Evolutionary conservation across 2,113 vertebrate species (phyloP).

Genomic region (Peromyscus polionotus): DNA sequence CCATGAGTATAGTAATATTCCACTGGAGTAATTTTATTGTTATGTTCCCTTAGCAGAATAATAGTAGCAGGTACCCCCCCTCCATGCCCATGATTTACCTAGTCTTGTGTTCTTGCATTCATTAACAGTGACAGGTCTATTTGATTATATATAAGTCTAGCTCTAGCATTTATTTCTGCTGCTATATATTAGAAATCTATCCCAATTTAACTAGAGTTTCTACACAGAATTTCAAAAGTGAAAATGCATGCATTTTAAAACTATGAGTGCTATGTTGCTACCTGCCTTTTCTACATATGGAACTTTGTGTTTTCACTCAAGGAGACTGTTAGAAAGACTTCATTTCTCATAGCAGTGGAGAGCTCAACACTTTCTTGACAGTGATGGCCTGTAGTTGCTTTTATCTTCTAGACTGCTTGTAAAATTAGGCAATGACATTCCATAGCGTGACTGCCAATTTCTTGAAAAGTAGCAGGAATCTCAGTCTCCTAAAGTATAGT

Average conservation of each 20-base stretch:
- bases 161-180: neutral
- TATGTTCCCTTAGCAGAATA: neutral
- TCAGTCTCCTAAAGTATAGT: neutral
- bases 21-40: neutral
- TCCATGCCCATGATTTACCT: neutral
- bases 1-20: neutral
- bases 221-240: neutral
- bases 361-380: neutral
- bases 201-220: neutral
- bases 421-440: no score
- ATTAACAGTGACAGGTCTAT: neutral
- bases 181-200: neutral
- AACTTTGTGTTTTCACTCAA: accelerated
- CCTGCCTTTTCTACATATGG: neutral
- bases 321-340: neutral
- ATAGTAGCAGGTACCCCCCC: neutral
- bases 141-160: neutral
- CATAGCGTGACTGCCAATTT: neutral
- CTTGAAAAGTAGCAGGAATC: neutral
- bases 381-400: neutral
- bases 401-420: neutral
- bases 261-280: neutral
- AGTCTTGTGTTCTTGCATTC: neutral
- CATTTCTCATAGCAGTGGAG: neutral
- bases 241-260: neutral